Evolutionary conservation across 2,888 invertebrate genomes (phyloP).

Genomic region (Orchestes rusci): DNA sequence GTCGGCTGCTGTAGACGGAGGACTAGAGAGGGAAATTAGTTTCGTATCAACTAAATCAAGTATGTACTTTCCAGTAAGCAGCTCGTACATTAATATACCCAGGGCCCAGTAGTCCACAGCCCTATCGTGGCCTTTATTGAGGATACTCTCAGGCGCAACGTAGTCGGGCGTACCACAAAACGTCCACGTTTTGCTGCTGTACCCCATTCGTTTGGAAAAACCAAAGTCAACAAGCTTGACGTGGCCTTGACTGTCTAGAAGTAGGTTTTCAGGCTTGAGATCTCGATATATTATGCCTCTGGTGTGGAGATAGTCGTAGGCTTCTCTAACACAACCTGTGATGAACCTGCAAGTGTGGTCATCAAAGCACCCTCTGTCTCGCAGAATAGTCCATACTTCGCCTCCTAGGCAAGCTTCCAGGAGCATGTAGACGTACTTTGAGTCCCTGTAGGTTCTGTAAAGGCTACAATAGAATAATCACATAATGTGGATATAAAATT

Average conservation of each 20-base stretch:
- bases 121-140: slow-evolving; percentile 65
- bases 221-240: slow-evolving; percentile 66
- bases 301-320: slow-evolving; percentile 60
- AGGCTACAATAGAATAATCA: slow-evolving; percentile 53
- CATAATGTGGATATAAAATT: background rate
- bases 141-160: slow-evolving; percentile 56
- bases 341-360: slow-evolving; percentile 57
- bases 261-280: slow-evolving; percentile 64
- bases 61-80: slow-evolving; percentile 62
- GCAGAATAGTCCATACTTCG: slow-evolving; percentile 64
- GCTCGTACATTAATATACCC: slow-evolving; percentile 59
- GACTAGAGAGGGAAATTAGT: slow-evolving; percentile 42
- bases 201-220: slow-evolving; percentile 58
- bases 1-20: slow-evolving; percentile 59
- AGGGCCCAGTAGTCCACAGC: slow-evolving; percentile 68
- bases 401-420: slow-evolving; percentile 67
- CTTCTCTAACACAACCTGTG: slow-evolving; percentile 62
- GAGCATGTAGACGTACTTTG: slow-evolving; percentile 65
- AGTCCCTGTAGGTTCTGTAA: slow-evolving; percentile 60
- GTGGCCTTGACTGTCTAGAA: slow-evolving; percentile 53
- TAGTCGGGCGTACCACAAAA: slow-evolving; percentile 66
- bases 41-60: background rate
- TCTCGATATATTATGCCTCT: slow-evolving; percentile 57
- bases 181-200: slow-evolving; percentile 64
- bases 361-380: slow-evolving; percentile 59